Evolutionary conservation across 2,888 invertebrate genomes (phyloP).

Genomic region (Glomeris marginata): DNA sequence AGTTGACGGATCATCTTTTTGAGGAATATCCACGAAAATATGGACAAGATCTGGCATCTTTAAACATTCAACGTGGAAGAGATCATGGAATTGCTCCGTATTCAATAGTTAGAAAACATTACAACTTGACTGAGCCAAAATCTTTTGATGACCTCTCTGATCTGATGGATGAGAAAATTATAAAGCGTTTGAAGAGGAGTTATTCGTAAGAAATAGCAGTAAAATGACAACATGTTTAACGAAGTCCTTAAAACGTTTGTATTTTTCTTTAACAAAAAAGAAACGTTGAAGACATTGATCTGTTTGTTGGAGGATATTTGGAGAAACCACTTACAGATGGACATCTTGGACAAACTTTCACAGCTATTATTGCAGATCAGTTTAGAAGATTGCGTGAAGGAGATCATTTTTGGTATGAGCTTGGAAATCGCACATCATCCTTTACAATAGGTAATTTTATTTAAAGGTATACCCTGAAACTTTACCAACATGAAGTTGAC

Average conservation of each 20-base stretch:
- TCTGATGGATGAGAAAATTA: conserved; percentile 3
- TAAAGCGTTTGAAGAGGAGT: not conserved
- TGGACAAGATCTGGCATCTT: conserved; percentile 4
- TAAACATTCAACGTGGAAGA: conserved; percentile 12
- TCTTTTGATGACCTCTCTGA: conserved; percentile 17
- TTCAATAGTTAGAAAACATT: conserved; percentile 13
- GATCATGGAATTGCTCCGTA: conserved; percentile 9
- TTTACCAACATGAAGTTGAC: too few species aligned
- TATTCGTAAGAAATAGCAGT: conserved; percentile 5
- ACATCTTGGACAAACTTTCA: conserved; percentile 34
- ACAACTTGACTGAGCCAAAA: conserved; percentile 20
- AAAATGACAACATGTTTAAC: too few species aligned
- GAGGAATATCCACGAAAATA: not conserved
- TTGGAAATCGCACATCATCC: conserved; percentile 27
- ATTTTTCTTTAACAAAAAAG: not conserved
- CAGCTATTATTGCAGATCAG: conserved; percentile 66
- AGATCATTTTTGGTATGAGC: conserved; percentile 61
- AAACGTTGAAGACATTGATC: conserved; percentile 33
- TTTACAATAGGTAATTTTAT: conserved; percentile 29
- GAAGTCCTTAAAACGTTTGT: too few species aligned
- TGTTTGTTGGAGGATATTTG: conserved; percentile 33
- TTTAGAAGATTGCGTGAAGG: conserved; percentile 52
- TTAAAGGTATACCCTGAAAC: too few species aligned
- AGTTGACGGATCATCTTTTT: conserved; percentile 7
- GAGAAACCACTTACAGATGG: conserved; percentile 29